Base-by-base conservation (phyloP, 2,888 invertebrate species). In the Oxytorus armatus region DNA sequence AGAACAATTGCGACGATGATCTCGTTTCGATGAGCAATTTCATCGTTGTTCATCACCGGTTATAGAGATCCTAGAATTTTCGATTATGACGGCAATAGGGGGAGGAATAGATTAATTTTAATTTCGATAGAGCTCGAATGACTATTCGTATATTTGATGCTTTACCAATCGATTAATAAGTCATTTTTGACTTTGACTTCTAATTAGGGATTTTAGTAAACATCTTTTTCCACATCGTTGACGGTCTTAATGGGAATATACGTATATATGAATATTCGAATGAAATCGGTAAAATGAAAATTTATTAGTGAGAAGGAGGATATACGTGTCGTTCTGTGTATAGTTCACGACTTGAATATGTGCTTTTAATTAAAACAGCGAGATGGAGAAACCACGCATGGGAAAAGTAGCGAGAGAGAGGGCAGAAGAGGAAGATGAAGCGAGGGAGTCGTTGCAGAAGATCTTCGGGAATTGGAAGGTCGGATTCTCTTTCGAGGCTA, bases 381-480 rank as follows among this genome's bases (percentile, higher is more conserved):
- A 74, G 33, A 44, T 55, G 25, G 63, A 18, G 59, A 63, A 79
- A 79, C 42, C n/a, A n/a, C n/a, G 55, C 51, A 36, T 3, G 21
- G 44, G 16, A 49, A 51, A 77, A 25, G 39, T 42, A 33, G 39
- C 4, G 51, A 49, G 76, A 75, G 61, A 42, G n/a, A 42, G 36
- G 14, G 14, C n/a, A 51, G 25, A 29, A 29, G 57, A 8, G 29
- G 25, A 11, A 44, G 49, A 47, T 36, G 39, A 42, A 39, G 51
- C 53, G 85, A 88, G 85, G 83, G 83, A 86, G 85, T 66, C 42
- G 61, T 72, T 70, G 66, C 66, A 66, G 76, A 80, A 77, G n/a
- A 85, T 83, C 84, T 81, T 82, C 74, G 82, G 86, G 84, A 90
- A 88, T 89, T 85, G 86, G 87, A 85, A 86, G 86, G 87, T 84